These are phyloP conservation scores for Hyles lineata DNA, from an alignment of 2,888 invertebrate genomes.

Conservation along the genomic window DNA sequence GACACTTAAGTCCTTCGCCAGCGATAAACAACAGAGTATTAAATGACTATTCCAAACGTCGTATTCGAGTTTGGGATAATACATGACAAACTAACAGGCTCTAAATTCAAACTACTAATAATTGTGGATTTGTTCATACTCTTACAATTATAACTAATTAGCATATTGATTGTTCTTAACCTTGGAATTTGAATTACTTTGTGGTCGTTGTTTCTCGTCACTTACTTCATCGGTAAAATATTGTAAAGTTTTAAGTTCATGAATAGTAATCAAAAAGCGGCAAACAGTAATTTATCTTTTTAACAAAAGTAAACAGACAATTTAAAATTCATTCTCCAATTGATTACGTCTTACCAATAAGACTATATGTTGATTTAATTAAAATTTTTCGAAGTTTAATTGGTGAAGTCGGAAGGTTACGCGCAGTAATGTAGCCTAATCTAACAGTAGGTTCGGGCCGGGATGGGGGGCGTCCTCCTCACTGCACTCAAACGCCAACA, in stretches of 20 bases:
- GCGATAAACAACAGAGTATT: neutral
- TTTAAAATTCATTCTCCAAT: neutral
- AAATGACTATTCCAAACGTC: neutral
- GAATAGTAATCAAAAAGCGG: too few species aligned
- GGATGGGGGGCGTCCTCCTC: neutral
- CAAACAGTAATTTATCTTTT: too few species aligned
- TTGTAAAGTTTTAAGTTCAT: too few species aligned
- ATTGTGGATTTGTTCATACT: too few species aligned
- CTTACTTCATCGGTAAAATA: too few species aligned
- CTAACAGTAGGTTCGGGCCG: constrained; percentile 14
- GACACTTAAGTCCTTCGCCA: neutral
- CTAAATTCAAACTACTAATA: too few species aligned
- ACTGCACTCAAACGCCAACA: constrained; percentile 21
- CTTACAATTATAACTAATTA: too few species aligned
- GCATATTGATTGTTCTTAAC: too few species aligned
- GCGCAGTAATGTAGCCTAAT: constrained; percentile 2
- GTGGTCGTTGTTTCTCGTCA: too few species aligned
- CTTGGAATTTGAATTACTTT: too few species aligned
- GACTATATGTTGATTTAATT: neutral
- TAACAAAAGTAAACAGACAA: too few species aligned
- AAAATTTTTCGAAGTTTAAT: neutral
- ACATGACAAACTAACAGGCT: too few species aligned
- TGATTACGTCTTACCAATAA: neutral
- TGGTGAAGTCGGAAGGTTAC: neutral
- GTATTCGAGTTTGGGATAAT: neutral